These are phyloP conservation scores for Drosophila carrolli DNA, from an alignment of 1,140 invertebrate species.

Conservation along the genomic window DNA sequence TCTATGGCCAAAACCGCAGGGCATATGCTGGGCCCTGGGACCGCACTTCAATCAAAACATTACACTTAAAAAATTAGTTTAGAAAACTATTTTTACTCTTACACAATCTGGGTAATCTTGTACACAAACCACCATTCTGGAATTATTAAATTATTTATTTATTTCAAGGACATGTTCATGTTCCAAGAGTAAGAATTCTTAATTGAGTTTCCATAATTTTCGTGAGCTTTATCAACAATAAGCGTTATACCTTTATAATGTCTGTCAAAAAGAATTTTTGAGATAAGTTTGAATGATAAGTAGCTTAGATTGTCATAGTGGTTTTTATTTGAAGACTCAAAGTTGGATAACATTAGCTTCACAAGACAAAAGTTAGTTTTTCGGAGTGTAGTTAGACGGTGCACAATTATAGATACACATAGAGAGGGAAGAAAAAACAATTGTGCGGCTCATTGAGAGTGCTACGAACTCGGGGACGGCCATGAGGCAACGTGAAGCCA, in stretches of 20 bases:
- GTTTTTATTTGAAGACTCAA: not conserved
- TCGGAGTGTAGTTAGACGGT: conserved; percentile 39
- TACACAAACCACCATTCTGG: too few relatives aligned
- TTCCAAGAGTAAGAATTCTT: too few relatives aligned
- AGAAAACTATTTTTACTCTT: not conserved
- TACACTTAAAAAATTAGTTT: conserved; percentile 5
- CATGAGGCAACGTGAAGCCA: conserved; percentile 41
- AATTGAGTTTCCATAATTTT: too few relatives aligned
- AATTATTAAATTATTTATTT: too few relatives aligned
- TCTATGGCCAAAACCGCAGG: conserved; percentile 42
- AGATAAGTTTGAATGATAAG: too few relatives aligned
- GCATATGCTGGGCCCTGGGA: conserved; percentile 37
- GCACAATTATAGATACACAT: conserved; percentile 46
- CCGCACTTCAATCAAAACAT: conserved; percentile 34
- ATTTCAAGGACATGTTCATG: too few relatives aligned
- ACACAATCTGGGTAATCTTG: too few relatives aligned
- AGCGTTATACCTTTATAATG: too few relatives aligned
- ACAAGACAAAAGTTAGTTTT: not conserved
- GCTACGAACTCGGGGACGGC: conserved; percentile 68
- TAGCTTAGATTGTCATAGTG: not conserved
- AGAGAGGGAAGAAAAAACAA: conserved; percentile 48
- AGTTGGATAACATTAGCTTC: not conserved
- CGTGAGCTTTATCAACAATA: too few relatives aligned
- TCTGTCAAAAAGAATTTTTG: too few relatives aligned
- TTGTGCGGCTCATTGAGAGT: conserved; percentile 77